phyloP scores from a whole-genome alignment of 1,140 invertebrate species.

The Apis florea region DNA sequence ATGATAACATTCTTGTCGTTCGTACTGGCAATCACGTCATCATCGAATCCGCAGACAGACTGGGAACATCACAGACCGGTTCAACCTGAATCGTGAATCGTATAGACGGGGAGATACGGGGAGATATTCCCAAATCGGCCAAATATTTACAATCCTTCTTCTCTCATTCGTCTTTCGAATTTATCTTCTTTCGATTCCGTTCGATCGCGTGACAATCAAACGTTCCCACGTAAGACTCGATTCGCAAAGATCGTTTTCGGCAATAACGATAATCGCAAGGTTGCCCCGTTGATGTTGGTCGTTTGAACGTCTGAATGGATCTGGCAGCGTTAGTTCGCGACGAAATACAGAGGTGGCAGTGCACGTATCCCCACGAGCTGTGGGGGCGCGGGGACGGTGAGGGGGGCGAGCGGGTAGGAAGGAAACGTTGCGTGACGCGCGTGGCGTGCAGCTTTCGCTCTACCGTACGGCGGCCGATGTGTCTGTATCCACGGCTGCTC shows the following conservation, averaged over 20 bases:
- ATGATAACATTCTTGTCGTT: slow-evolving; percentile 64
- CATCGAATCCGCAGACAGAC: slow-evolving; percentile 13
- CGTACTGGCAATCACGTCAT: slow-evolving; percentile 28
- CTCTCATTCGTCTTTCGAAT: background rate
- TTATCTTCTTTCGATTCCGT: background rate
- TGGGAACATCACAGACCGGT: slow-evolving; percentile 51
- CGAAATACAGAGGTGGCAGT: slow-evolving; percentile 75
- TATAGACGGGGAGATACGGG: background rate
- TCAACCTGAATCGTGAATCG: slow-evolving; percentile 49
- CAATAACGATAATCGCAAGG: slow-evolving; percentile 67
- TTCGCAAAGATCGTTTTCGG: slow-evolving; percentile 28
- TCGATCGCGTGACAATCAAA: slow-evolving; percentile 24
- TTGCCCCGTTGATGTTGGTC: slow-evolving; percentile 75
- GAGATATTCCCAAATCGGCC: background rate
- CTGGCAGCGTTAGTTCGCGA: slow-evolving; percentile 73
- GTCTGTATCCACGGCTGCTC: slow-evolving; percentile 47
- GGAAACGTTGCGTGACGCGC: slow-evolving; percentile 58
- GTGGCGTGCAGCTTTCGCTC: slow-evolving; percentile 55
- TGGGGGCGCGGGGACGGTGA: background rate
- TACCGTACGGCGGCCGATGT: slow-evolving; percentile 43
- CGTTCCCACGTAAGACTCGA: slow-evolving; percentile 14
- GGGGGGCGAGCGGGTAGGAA: slow-evolving; percentile 24
- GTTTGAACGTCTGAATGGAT: slow-evolving; percentile 79
- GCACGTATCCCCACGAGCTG: slow-evolving; percentile 57
- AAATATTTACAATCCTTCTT: background rate